phyloP scores from a whole-genome alignment of 2,888 invertebrate genomes.

The Vannuccia rotundouncinata region DNA sequence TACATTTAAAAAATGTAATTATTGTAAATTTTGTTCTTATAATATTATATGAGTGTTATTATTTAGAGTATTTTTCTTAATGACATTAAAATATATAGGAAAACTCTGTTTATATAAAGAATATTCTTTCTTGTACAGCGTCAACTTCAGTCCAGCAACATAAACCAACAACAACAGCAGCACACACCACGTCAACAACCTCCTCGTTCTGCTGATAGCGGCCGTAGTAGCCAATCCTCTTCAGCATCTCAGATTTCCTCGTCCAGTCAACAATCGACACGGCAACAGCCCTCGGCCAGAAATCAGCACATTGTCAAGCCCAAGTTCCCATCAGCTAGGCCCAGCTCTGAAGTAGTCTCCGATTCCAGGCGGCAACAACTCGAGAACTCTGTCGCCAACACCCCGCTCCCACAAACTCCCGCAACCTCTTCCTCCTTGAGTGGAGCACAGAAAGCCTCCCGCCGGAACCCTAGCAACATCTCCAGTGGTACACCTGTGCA shows the following conservation, averaged over 20 bases:
- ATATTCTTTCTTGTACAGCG: too few relatives aligned
- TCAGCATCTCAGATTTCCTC: background rate
- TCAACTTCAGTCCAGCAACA: too few relatives aligned
- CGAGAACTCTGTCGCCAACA: background rate
- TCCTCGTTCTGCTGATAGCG: conserved; percentile 1
- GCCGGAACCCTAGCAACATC: conserved; percentile 8
- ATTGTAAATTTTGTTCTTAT: too few relatives aligned
- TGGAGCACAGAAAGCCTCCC: background rate
- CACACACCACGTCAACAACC: conserved; percentile 34
- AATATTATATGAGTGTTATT: too few relatives aligned
- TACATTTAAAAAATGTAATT: too few relatives aligned
- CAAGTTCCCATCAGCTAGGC: conserved; percentile 51
- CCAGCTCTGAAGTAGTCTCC: conserved; percentile 45
- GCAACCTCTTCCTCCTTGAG: background rate
- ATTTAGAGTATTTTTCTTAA: too few relatives aligned
- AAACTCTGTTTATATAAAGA: too few relatives aligned
- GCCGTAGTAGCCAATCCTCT: background rate
- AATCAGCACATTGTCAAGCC: conserved; percentile 42
- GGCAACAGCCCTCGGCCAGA: conserved; percentile 37
- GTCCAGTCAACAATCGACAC: conserved; percentile 18
- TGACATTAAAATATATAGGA: too few relatives aligned
- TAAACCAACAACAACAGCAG: conserved; percentile 37
- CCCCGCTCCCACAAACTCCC: background rate
- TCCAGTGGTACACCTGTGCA: background rate
- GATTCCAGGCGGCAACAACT: conserved; percentile 19